Percentiles rank a stretch among this genome's conserved stretches.
Conservation (phyloP, 2,888 invertebrate genomes). For the Catocala sponsa region DNA sequence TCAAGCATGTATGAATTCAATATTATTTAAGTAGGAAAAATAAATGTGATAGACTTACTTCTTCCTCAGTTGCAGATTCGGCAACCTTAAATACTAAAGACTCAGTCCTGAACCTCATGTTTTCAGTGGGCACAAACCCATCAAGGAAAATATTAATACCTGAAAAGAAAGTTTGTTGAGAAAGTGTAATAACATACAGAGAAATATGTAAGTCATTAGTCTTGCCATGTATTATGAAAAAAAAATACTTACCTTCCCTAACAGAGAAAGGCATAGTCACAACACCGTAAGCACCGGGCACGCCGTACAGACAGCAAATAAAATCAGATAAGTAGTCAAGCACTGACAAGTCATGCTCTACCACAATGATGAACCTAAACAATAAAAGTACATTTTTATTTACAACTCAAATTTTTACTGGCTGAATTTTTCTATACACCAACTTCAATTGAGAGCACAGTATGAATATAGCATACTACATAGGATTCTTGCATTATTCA, state of each 20-base stretch:
- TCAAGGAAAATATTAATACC: slow-evolving; percentile 99
- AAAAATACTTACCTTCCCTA: slow-evolving; percentile 94
- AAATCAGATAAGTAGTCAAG: slow-evolving; percentile 99
- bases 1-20: too few species aligned
- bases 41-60: slow-evolving; percentile 79
- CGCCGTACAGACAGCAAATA: slow-evolving; percentile 99
- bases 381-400: slow-evolving; percentile 24
- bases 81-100: slow-evolving; percentile 99
- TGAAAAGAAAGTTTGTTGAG: slow-evolving; percentile 57
- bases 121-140: slow-evolving; percentile 99
- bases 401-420: too few species aligned
- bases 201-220: neutral
- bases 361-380: slow-evolving; percentile 97
- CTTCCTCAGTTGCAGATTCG: slow-evolving; percentile 98
- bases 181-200: neutral
- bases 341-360: slow-evolving; percentile 99
- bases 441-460: too few species aligned
- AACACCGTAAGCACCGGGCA: slow-evolving; percentile 99
- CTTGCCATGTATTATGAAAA: neutral
- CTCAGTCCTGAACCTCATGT: slow-evolving; percentile 98
- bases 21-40: too few species aligned
- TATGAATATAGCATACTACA: too few species aligned
- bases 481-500: slow-evolving; percentile 2
- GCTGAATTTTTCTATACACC: too few species aligned
- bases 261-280: slow-evolving; percentile 99